phyloP scores from a whole-genome alignment of 2,113 vertebrate species.

The Anhinga rufa region DNA sequence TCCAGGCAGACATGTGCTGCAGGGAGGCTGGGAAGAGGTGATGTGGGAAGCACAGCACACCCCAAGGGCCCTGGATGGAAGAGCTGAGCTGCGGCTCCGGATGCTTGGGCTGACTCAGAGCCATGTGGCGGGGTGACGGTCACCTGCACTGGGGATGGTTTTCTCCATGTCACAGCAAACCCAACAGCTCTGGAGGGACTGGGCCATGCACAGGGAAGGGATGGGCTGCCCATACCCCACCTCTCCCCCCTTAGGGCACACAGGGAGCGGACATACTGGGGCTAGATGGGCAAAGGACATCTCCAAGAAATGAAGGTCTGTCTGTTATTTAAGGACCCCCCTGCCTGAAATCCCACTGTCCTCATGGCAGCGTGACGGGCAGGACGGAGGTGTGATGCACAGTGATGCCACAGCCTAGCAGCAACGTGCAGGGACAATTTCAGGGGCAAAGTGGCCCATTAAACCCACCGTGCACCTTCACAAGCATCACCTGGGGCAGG shows the following conservation, averaged over 20 bases:
- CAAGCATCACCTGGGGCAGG: not conserved
- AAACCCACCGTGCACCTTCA: not conserved
- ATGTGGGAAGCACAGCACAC: not conserved
- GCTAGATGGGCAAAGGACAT: not conserved
- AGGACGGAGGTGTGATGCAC: not conserved
- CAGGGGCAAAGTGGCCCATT: not conserved
- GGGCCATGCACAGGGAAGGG: not conserved
- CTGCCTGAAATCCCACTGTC: accelerated
- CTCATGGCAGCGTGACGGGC: not conserved
- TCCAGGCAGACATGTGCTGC: accelerated
- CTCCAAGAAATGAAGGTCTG: not conserved
- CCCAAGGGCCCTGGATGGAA: not conserved
- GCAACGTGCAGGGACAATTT: not conserved
- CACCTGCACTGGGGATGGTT: not conserved
- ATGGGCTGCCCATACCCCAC: not conserved
- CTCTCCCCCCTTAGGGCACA: not conserved
- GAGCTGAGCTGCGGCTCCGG: not conserved
- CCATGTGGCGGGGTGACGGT: not conserved
- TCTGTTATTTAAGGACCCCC: not conserved
- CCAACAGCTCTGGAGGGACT: not conserved
- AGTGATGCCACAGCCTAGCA: not conserved
- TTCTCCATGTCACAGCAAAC: not conserved
- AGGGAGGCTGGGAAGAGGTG: not conserved
- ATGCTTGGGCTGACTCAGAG: not conserved
- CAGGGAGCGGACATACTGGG: not conserved